Evolutionary conservation across 2,888 invertebrate genomes (phyloP).

Genomic region (Drosophila peninsularis): DNA sequence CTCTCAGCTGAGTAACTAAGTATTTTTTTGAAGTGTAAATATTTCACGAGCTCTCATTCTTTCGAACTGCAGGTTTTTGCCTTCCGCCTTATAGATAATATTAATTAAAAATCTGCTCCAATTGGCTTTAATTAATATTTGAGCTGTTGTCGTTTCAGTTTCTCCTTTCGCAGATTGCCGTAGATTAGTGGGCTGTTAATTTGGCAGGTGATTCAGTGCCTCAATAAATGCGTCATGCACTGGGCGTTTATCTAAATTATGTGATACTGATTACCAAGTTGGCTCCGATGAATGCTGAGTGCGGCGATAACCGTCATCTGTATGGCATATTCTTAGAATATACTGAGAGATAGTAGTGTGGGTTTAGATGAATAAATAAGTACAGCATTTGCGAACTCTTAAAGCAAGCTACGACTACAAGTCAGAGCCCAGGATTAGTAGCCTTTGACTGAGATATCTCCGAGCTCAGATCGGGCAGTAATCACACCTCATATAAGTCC

Average conservation of each 20-base stretch:
- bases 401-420: background rate
- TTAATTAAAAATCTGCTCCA: constrained; percentile 41
- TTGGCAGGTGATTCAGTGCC: constrained; percentile 18
- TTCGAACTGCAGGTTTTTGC: constrained; percentile 3
- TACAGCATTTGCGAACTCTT: no score
- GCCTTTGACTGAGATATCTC: background rate
- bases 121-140: constrained; percentile 51
- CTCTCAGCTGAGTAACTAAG: background rate
- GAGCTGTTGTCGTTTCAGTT: constrained; percentile 22
- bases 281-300: background rate
- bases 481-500: background rate
- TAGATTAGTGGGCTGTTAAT: constrained; percentile 20
- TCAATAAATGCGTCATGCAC: constrained; percentile 13
- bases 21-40: constrained; percentile 9
- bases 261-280: background rate
- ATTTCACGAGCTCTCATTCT: constrained; percentile 1
- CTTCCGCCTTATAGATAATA: constrained; percentile 29
- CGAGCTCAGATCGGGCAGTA: no score
- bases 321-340: background rate
- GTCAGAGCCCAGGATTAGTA: background rate
- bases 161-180: background rate
- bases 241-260: constrained; percentile 8
- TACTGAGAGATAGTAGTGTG: background rate
- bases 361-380: background rate
- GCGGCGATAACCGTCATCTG: background rate